These are phyloP conservation scores for Clarias fuscus DNA, from an alignment of 2,797 vertebrate species.

Conservation along the genomic window DNA sequence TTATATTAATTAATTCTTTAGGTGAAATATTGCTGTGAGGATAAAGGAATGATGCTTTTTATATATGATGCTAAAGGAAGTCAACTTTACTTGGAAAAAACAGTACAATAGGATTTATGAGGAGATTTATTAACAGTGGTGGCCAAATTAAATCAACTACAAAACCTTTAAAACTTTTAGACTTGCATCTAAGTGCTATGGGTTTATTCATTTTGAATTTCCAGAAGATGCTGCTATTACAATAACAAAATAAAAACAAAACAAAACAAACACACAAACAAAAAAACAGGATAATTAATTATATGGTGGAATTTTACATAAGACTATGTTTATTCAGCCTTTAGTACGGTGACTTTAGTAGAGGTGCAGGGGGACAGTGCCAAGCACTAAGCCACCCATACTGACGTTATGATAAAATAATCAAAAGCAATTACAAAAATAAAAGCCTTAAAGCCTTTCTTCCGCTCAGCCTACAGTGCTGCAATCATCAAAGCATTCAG, in stretches of 20 bases:
- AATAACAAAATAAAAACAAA: no score
- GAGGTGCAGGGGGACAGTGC: no score
- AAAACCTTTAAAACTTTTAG: not conserved
- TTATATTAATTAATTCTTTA: not conserved
- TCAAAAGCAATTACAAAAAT: not conserved
- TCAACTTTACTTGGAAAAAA: not conserved
- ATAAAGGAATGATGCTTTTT: not conserved
- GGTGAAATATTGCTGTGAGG: not conserved
- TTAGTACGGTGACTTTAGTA: not conserved
- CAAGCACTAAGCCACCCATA: no score
- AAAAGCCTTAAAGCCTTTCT: not conserved
- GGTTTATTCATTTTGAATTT: not conserved
- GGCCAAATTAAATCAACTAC: not conserved
- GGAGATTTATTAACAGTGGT: not conserved
- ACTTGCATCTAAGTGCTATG: not conserved
- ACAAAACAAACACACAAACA: no score
- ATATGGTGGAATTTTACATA: no score
- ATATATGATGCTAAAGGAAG: not conserved
- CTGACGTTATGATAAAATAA: no score
- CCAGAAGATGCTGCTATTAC: not conserved
- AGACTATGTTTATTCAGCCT: not conserved
- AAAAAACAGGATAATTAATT: no score
- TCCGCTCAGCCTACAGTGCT: not conserved
- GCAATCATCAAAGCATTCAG: slow-evolving; percentile 46
- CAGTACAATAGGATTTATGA: not conserved